Conservation (phyloP, 2,113 vertebrate genomes). For the Phainopepla nitens region DNA sequence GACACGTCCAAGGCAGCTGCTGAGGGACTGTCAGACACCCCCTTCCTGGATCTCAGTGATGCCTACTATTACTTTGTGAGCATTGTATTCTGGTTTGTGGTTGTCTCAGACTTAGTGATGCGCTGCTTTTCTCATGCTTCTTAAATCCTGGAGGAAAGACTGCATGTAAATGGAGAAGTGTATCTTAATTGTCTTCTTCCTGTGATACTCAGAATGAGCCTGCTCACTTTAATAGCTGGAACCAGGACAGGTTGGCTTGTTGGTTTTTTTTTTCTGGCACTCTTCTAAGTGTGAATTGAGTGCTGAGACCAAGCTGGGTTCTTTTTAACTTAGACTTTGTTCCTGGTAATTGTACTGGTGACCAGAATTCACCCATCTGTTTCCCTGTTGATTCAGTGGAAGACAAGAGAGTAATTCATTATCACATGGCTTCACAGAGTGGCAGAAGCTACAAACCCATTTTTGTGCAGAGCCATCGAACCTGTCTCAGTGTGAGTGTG, state of each 20-base stretch:
- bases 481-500: not conserved
- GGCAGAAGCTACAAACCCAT: not conserved
- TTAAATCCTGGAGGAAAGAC: not conserved
- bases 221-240: not conserved
- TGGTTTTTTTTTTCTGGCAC: not conserved
- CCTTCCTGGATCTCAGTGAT: constrained; percentile 82
- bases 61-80: constrained; percentile 97
- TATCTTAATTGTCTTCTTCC: not conserved
- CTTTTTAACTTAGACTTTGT: not conserved
- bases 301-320: not conserved
- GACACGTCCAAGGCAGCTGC: constrained; percentile 82
- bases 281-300: not conserved
- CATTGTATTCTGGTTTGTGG: not conserved
- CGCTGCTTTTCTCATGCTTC: not conserved
- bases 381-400: not conserved
- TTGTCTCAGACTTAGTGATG: not conserved
- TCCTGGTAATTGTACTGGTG: not conserved
- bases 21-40: constrained; percentile 71
- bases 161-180: not conserved
- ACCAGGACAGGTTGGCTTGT: not conserved
- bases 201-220: not conserved
- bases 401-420: not conserved
- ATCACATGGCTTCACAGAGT: not conserved
- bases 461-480: not conserved
- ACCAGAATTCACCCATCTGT: not conserved